Base-by-base conservation (phyloP, 2,797 vertebrate species). In the Huso huso region DNA sequence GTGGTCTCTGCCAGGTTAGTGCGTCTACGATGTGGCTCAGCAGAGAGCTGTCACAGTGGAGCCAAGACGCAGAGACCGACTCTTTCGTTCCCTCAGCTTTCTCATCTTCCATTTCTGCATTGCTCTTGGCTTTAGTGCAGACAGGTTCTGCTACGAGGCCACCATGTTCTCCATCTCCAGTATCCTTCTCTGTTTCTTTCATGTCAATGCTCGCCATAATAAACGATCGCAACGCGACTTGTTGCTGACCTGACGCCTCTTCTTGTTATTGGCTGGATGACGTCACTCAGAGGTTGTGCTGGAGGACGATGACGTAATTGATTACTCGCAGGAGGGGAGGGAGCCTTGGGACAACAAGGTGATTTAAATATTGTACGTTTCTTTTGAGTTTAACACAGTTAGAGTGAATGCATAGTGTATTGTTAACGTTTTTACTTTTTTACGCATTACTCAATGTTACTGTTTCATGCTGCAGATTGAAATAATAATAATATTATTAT, bases 1-100 rank as follows among this genome's bases (percentile, higher is more conserved):
- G 77, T 18, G 91, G 91, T 83, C 89, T 90, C 80, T 79, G 82
- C 93, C 95, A 95, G 84, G 78, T 84, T 65, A 92, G 78, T 62
- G 89, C 82, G 72, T 84, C 83, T 23, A 69, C 50, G 65, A 86
- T 70, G 10, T 81, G 76, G 71, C 75, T 69, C 59, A 78, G 61
- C 70, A 84, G 65, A 11, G 55, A 58, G 7, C 55, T 13, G 55
- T 58, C 49, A 57, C 66, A 57, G 66, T 48, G 58, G 51, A 67
- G 64, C 57, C 52, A 37, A 66, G 48, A 53, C 9, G 49, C 50
- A 9, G 64, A 23, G 13, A 66, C 51, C 60, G 66, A 70, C 71
- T 74, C 70, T 68, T 70, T 66, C 61, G 13, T 71, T 68, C 59
- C 53, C 50, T 48, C 63, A 7, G 61, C 68, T 60, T 67, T 68